phyloP scores from a whole-genome alignment of 2,888 invertebrate species.

The Drosophila paramelanica region DNA sequence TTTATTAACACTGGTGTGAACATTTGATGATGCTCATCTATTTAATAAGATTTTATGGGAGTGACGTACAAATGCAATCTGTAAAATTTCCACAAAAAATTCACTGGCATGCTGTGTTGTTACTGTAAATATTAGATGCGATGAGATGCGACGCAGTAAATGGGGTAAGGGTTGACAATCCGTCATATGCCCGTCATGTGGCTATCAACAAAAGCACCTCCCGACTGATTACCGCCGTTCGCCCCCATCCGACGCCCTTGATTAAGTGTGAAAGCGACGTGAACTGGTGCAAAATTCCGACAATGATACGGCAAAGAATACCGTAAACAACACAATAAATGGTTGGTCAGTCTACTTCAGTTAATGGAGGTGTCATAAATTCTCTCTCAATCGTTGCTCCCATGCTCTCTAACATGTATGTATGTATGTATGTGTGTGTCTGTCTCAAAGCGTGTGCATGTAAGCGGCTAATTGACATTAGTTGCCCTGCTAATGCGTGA shows the following conservation, averaged over 20 bases:
- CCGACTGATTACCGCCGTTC: background rate
- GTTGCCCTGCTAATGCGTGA: constrained; percentile 2
- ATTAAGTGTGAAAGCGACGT: constrained; percentile 53
- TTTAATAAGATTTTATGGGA: background rate
- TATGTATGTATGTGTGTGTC: constrained; percentile 1
- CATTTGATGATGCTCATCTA: background rate
- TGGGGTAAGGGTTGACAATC: constrained; percentile 17
- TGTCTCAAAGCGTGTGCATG: constrained; percentile 7
- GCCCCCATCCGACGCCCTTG: constrained; percentile 49
- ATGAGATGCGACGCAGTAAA: constrained; percentile 33
- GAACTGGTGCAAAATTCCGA: constrained; percentile 56
- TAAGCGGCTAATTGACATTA: constrained; percentile 28
- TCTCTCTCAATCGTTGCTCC: background rate
- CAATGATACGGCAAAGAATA: constrained; percentile 33
- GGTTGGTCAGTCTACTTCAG: constrained; percentile 43
- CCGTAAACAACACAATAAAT: constrained; percentile 30
- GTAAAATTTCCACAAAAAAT: constrained; percentile 60
- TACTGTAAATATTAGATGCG: constrained; percentile 35
- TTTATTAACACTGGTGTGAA: constrained; percentile 1
- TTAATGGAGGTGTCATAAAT: constrained; percentile 31
- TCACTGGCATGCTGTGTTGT: constrained; percentile 9
- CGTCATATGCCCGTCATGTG: constrained; percentile 70
- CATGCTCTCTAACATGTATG: background rate
- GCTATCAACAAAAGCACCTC: constrained; percentile 51
- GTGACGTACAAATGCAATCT: constrained; percentile 35